Base-by-base conservation (phyloP, 1,140 invertebrate species). In the Drosophila rufa region DNA sequence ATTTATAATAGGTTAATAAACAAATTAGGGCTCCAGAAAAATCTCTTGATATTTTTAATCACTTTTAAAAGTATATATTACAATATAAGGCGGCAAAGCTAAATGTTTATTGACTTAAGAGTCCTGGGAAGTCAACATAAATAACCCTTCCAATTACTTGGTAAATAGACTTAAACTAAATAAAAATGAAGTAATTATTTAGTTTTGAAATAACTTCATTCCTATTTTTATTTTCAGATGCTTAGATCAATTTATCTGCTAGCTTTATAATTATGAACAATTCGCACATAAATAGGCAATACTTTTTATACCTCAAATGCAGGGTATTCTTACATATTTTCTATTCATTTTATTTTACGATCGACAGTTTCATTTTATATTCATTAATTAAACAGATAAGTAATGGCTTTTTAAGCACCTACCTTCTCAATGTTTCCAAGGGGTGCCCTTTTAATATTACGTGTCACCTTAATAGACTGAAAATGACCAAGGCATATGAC, bases 401-500 rank as follows among this genome's bases (percentile, higher is more conserved):
- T 56, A 56, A 56, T 56, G 22, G 19, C 53, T 56, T 38, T 40
- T 40, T 42, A 56, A 25, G 53, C 36, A 56, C 53, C 19, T 56
- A 56, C 14, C 22, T 25, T n/a, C 9, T 14, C 9, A 19, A n/a
- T n/a, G 53, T 22, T 40, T 56, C 14, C 7, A 40, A 40, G 36
- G 30, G 19, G 53, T 40, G 53, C 53, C 53, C 53, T 56, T 56
- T 56, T n/a, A 56, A 56, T 40, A 56, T 40, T 40, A 56, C 14
- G 53, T 56, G 53, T 56, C 36, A 40, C 53, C 53, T 40, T 56
- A 40, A 40, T 40, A 25, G 22, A 51, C 17, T 30, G 14, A 36
- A 33, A 38, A 56, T 25, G 6, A n/a, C 30, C 30, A 55, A 25
- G 17, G 56, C 27, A 19, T 58, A 64, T 57, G 53, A 64, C n/a